Base-by-base conservation (phyloP, 2,113 vertebrate genomes). In the Myodes glareolus region DNA sequence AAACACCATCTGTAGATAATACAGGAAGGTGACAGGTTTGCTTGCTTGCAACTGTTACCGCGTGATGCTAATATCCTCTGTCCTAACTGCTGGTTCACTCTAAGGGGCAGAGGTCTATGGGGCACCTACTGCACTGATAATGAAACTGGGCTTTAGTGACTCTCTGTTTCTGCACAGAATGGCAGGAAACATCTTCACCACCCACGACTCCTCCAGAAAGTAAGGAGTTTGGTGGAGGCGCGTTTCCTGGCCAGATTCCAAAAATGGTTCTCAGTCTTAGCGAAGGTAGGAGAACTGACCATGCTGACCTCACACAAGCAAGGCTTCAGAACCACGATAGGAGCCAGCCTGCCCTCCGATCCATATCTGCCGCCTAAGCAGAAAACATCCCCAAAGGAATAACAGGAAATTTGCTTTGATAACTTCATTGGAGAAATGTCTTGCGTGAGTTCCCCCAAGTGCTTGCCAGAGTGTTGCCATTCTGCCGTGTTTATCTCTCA, bases 111-210 rank as follows among this genome's bases (percentile, higher is more conserved):
- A 88, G 92, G 90, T 95, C 70, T 0, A 78, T 23, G 36, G 52
- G 70, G 11, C 7, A 0, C 88, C 90, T 65, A 78, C 82, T 80
- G 3, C 0, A 2, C 75, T 33, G 96, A 98, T 98, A 98, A 94
- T 2, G 27, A 97, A 92, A 96, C 42, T 11, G 58, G 39, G 95
- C 97, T 98, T 97, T 97, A 98, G 98, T 96, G 81, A 96, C 94
- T 93, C 85, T 21, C 61, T 68, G 68, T 42, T 95, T 73, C 76
- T 73, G 0, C 73, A 78, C 82, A 98, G 98, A 98, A 98, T 98
- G n/a, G 70, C 98, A 98, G 98, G 98, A 99, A 98, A 97, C 97
- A 94, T 91, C 98, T 96, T 97, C 96, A 72, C 95, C 5, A 61
- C 95, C 93, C 61, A 0, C 96, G 98, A 97, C 92, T 90, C 45